phyloP scores from a whole-genome alignment of 1,140 invertebrate species.

The Drosophila ficusphila region DNA sequence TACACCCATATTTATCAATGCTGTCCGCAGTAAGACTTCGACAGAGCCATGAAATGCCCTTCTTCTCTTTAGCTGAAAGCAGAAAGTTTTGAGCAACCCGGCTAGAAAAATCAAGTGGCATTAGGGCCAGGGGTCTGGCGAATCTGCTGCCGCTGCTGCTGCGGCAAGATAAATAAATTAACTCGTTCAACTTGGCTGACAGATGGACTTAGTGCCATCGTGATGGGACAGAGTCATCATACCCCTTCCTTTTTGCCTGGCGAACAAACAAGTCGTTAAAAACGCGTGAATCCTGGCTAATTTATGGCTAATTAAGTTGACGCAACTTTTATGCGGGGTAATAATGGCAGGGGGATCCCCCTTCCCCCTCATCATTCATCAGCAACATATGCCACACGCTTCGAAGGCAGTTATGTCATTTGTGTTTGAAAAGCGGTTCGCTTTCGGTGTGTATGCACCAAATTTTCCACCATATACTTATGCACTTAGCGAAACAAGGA shows the following conservation, averaged over 20 bases:
- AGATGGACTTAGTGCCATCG: constrained; percentile 49
- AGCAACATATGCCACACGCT: constrained; percentile 48
- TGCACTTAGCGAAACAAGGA: constrained; percentile 43
- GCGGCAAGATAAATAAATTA: constrained; percentile 57
- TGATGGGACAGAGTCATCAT: constrained; percentile 16
- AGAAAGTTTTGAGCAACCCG: constrained; percentile 42
- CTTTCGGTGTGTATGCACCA: constrained; percentile 22
- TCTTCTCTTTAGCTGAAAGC: too few species aligned
- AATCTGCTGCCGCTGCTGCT: constrained; percentile 16
- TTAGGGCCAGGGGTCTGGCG: constrained; percentile 19
- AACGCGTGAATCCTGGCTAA: constrained; percentile 57
- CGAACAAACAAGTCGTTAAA: constrained; percentile 66
- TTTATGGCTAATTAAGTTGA: constrained; percentile 71
- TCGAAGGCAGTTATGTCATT: constrained; percentile 31
- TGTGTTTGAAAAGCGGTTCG: neutral
- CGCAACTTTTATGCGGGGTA: constrained; percentile 34
- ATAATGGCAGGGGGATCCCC: neutral
- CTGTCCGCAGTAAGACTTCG: constrained; percentile 22
- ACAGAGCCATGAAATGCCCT: constrained; percentile 1
- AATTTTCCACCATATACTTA: neutral
- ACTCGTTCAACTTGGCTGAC: constrained; percentile 56
- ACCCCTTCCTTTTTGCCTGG: neutral
- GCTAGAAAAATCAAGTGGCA: constrained; percentile 54
- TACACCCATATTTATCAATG: constrained; percentile 54
- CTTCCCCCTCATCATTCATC: too few species aligned